Conservation (phyloP, 2,113 vertebrate genomes). For the Crotalus tigris region DNA sequence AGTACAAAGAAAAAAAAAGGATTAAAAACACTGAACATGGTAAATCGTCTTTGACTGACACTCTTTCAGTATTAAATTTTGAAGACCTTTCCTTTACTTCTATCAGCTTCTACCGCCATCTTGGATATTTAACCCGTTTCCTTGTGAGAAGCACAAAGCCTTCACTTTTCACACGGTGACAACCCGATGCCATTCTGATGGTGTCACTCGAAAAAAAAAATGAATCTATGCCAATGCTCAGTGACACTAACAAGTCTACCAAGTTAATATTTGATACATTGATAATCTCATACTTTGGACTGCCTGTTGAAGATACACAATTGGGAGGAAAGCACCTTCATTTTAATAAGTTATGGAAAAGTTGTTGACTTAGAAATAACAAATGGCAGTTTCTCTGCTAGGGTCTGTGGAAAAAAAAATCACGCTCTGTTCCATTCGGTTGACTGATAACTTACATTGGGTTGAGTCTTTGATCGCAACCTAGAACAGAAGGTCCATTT, state of each 20-base stretch:
- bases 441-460: too few relatives aligned
- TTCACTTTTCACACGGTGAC: neutral
- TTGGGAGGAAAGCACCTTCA: neutral
- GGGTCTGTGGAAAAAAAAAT: neutral
- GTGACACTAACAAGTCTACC: neutral
- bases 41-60: too few relatives aligned
- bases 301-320: neutral
- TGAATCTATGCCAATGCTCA: neutral
- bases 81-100: too few relatives aligned
- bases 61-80: too few relatives aligned
- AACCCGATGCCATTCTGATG: neutral
- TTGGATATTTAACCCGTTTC: neutral
- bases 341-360: neutral
- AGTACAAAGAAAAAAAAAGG: too few relatives aligned
- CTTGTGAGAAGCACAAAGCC: neutral
- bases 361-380: conserved; percentile 18
- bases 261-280: conserved; percentile 5
- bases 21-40: too few relatives aligned
- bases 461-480: neutral
- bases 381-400: neutral
- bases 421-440: neutral
- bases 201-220: neutral
- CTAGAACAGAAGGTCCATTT: neutral
- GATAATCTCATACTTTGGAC: conserved; percentile 4
- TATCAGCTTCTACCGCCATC: too few relatives aligned